A percentile compares a stretch with the other conserved stretches of the same genome.
Evolutionary conservation across 2,113 vertebrate species (phyloP).

Genomic region (Pao palembangensis): DNA sequence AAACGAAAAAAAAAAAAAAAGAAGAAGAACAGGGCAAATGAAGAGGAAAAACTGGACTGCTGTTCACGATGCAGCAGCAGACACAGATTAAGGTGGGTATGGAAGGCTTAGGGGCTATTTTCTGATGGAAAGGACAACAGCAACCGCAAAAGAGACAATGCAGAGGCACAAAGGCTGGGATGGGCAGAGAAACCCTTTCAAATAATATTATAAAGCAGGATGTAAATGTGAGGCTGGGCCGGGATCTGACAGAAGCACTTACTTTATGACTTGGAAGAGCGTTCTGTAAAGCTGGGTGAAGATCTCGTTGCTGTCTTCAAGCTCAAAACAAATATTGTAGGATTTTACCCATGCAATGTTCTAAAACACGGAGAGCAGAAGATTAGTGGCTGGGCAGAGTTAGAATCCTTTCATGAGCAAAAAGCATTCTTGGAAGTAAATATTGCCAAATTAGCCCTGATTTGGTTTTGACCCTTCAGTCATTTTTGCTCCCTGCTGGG

Average conservation of each 20-base stretch:
- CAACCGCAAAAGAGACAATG: background rate
- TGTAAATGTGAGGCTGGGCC: no score
- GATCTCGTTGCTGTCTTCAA: conserved; percentile 99
- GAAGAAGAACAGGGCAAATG: conserved; percentile 1
- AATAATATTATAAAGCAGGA: no score
- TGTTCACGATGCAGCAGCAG: conserved; percentile 13
- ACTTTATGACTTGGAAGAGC: conserved; percentile 98
- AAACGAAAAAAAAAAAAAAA: background rate
- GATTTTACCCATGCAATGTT: conserved; percentile 99
- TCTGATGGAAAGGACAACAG: background rate
- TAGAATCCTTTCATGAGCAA: no score
- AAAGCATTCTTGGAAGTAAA: no score
- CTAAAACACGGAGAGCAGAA: conserved; percentile 57
- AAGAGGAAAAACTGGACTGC: conserved; percentile 32
- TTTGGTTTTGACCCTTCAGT: no score
- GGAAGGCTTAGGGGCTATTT: background rate
- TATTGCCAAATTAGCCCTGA: no score
- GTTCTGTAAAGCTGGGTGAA: conserved; percentile 98
- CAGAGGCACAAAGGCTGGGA: background rate
- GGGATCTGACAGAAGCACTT: conserved; percentile 56
- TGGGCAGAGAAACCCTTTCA: no score
- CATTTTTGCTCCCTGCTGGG: no score
- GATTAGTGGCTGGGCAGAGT: background rate
- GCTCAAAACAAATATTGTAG: conserved; percentile 99
- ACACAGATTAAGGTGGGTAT: background rate